phyloP scores from a whole-genome alignment of 1,140 invertebrate species.

The Drosophila serrata region DNA sequence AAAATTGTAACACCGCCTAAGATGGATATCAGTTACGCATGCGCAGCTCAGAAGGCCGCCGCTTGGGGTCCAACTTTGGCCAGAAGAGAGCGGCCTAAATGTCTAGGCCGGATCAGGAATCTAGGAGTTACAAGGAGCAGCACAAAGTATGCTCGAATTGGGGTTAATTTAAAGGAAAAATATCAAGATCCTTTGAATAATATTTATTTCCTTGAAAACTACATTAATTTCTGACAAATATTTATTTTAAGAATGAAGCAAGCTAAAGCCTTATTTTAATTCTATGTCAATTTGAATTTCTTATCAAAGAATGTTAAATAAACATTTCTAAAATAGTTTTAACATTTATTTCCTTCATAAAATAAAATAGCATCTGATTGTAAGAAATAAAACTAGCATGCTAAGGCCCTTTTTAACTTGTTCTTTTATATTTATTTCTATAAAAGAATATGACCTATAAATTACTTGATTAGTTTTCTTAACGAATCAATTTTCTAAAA shows the following conservation, averaged over 20 bases:
- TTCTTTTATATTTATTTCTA: too few relatives aligned
- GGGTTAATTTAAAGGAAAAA: not conserved
- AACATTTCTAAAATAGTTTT: too few relatives aligned
- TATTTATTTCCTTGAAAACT: not conserved
- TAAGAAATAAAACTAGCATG: too few relatives aligned
- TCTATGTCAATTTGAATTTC: too few relatives aligned
- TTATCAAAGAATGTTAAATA: too few relatives aligned
- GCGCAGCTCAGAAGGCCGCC: slow-evolving; percentile 46
- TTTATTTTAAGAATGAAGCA: not conserved
- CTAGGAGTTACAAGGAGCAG: slow-evolving; percentile 1
- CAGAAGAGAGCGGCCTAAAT: slow-evolving; percentile 29
- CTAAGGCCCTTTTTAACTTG: too few relatives aligned
- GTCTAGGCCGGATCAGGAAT: slow-evolving; percentile 19
- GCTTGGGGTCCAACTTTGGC: slow-evolving; percentile 38
- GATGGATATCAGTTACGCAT: slow-evolving; percentile 79
- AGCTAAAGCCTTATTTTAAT: not conserved
- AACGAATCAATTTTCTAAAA: too few relatives aligned
- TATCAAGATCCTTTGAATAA: not conserved
- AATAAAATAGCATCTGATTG: too few relatives aligned
- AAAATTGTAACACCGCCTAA: slow-evolving; percentile 72
- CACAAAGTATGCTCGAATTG: not conserved
- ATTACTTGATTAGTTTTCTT: too few relatives aligned
- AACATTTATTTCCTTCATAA: too few relatives aligned
- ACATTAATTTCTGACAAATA: not conserved
- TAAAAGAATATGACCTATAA: too few relatives aligned